Conservation (phyloP, 2,797 vertebrate genomes). For the Anguilla marmorata region DNA sequence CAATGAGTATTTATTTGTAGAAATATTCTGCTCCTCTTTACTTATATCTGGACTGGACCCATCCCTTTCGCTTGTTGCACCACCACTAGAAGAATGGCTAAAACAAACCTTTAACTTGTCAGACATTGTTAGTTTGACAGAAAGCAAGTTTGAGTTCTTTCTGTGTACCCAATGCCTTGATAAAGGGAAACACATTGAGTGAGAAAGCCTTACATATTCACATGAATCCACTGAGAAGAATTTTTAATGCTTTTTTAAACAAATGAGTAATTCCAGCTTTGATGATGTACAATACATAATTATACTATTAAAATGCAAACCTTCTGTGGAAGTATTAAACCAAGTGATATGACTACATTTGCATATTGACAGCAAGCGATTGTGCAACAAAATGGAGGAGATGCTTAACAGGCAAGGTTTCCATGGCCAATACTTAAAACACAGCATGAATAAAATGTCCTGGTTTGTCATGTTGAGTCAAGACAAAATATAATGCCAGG, state of each 20-base stretch:
- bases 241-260: not conserved
- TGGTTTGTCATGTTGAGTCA: not conserved
- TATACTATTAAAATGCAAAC: not conserved
- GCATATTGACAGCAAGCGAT: not conserved
- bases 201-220: not conserved
- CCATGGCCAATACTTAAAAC: not conserved
- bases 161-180: not conserved
- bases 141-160: not conserved
- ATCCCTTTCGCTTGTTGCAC: not conserved
- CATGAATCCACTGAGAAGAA: too few relatives aligned
- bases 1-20: not conserved
- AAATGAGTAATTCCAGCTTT: not conserved
- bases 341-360: not conserved
- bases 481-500: conserved; percentile 46
- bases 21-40: not conserved
- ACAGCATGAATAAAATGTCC: not conserved
- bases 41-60: not conserved
- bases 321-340: not conserved
- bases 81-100: not conserved
- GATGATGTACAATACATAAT: not conserved
- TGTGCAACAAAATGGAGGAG: not conserved
- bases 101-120: too few relatives aligned
- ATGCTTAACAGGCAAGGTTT: not conserved
- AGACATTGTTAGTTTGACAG: too few relatives aligned
- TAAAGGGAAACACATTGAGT: not conserved